Conservation (phyloP, 2,113 vertebrate species). For the Andinoacara biseriatus region DNA sequence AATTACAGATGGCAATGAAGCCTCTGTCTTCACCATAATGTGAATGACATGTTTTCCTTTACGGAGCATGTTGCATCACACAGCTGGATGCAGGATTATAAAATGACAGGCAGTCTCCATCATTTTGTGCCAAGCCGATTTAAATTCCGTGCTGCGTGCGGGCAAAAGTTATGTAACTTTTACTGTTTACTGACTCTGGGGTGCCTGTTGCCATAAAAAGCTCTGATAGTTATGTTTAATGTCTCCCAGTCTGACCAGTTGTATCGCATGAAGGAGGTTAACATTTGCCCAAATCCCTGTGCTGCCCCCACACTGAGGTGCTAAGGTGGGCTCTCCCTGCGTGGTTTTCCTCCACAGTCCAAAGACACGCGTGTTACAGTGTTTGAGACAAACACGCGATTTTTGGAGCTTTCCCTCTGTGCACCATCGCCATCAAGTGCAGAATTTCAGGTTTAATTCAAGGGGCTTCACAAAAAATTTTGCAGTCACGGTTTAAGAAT, state of each 20-base stretch:
- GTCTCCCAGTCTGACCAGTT: not conserved
- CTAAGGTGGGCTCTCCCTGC: not conserved
- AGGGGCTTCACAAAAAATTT: too few species aligned
- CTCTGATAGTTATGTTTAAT: not conserved
- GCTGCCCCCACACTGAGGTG: not conserved
- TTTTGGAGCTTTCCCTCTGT: too few species aligned
- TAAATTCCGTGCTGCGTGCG: constrained; percentile 4
- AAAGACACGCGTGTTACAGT: not conserved
- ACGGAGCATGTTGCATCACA: constrained; percentile 18
- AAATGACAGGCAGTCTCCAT: constrained; percentile 15
- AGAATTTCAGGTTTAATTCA: too few species aligned
- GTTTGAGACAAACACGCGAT: too few species aligned
- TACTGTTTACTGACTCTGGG: not conserved
- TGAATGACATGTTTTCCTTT: constrained; percentile 29
- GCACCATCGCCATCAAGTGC: too few species aligned
- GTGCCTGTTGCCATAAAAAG: not conserved
- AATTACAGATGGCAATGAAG: constrained; percentile 28
- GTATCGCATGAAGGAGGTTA: not conserved
- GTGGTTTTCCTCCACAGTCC: not conserved
- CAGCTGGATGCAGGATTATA: not conserved
- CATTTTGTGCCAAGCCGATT: not conserved
- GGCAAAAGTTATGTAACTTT: constrained; percentile 10
- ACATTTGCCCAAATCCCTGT: not conserved
- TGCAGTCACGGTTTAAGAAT: too few species aligned
- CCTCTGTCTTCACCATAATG: not conserved